These are phyloP conservation scores for Callosobruchus maculatus DNA, from an alignment of 2,888 invertebrate genomes.

Conservation along the genomic window DNA sequence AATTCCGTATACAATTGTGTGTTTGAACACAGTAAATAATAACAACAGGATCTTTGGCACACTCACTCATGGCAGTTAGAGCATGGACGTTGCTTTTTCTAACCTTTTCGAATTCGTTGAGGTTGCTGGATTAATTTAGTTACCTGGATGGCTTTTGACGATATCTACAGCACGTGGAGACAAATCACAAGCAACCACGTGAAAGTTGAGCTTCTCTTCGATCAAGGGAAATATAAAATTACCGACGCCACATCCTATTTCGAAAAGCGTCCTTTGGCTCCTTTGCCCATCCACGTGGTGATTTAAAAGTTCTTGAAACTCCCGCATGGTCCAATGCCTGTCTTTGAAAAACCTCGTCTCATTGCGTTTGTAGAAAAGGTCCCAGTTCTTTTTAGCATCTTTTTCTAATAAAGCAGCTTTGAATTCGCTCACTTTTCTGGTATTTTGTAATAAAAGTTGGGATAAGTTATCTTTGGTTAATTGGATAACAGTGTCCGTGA, in stretches of 20 bases:
- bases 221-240: constrained; percentile 92
- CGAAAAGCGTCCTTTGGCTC: constrained; percentile 56
- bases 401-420: constrained; percentile 75
- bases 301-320: constrained; percentile 61
- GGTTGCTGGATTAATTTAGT: too few relatives aligned
- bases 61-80: too few relatives aligned
- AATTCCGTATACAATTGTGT: too few relatives aligned
- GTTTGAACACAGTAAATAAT: too few relatives aligned
- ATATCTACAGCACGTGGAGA: constrained; percentile 87
- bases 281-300: constrained; percentile 41
- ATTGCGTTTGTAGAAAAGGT: constrained; percentile 93
- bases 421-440: constrained; percentile 64
- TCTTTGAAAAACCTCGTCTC: constrained; percentile 92
- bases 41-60: too few relatives aligned
- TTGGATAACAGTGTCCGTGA: background rate
- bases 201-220: constrained; percentile 69
- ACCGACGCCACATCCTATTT: constrained; percentile 95
- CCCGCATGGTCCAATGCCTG: constrained; percentile 93
- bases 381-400: constrained; percentile 89
- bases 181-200: constrained; percentile 87
- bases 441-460: constrained; percentile 56
- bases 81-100: too few relatives aligned
- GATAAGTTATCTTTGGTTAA: background rate
- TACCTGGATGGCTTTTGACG: constrained; percentile 63
- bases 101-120: too few relatives aligned